These are phyloP conservation scores for Agrypnia vestita DNA, from an alignment of 1,140 invertebrate species.

Conservation along the genomic window DNA sequence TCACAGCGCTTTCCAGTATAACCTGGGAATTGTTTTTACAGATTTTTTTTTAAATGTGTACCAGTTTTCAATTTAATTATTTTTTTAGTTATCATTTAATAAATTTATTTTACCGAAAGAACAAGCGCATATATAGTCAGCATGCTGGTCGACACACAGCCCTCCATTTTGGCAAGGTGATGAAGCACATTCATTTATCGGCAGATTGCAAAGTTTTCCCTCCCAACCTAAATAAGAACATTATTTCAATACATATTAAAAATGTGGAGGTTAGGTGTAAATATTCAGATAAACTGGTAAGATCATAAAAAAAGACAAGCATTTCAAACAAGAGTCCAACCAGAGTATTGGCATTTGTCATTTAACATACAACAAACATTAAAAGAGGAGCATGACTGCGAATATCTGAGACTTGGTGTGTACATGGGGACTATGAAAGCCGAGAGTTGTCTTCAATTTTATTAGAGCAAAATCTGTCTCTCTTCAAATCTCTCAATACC, in stretches of 20 bases:
- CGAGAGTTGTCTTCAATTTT: too few species aligned
- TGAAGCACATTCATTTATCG: conserved; percentile 87
- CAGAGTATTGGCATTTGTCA: too few species aligned
- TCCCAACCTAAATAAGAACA: conserved; percentile 79
- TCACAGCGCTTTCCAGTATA: conserved; percentile 92
- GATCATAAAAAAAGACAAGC: too few species aligned
- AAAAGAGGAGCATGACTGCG: too few species aligned
- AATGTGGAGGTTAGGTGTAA: background rate
- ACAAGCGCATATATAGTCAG: conserved; percentile 90
- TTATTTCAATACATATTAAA: conserved; percentile 3
- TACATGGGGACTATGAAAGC: too few species aligned
- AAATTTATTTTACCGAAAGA: conserved; percentile 79
- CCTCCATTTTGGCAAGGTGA: conserved; percentile 89
- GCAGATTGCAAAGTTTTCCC: conserved; percentile 83
- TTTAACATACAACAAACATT: too few species aligned
- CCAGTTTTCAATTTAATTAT: background rate
- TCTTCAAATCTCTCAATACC: too few species aligned
- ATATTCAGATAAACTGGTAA: too few species aligned
- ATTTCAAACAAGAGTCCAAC: too few species aligned
- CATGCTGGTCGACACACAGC: conserved; percentile 85
- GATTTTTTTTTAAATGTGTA: background rate
- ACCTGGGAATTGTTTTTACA: conserved; percentile 70
- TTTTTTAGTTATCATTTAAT: background rate
- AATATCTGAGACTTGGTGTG: too few species aligned
- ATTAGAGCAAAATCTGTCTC: too few species aligned